phyloP scores from a whole-genome alignment of 2,797 vertebrate species.

The Pseudocheirus occidentalis region DNA sequence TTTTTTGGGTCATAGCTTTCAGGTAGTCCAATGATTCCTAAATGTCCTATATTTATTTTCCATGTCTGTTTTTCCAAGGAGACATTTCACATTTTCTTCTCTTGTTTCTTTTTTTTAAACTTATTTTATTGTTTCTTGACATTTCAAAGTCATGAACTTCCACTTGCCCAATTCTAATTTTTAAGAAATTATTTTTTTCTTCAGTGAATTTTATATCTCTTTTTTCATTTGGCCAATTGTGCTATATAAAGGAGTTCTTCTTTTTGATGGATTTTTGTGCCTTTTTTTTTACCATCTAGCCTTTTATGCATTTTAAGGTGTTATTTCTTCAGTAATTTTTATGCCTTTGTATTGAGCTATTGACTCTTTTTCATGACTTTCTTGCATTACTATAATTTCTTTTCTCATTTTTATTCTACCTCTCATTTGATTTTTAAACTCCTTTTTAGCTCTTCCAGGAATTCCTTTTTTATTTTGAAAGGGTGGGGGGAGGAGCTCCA shows the following conservation, averaged over 20 bases:
- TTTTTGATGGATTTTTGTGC: neutral
- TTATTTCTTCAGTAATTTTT: neutral
- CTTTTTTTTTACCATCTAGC: neutral
- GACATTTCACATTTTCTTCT: neutral
- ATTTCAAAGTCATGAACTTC: neutral
- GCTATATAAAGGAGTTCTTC: neutral
- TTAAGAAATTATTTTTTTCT: neutral
- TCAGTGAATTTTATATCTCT: neutral
- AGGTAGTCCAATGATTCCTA: neutral
- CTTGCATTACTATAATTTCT: neutral
- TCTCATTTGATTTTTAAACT: neutral
- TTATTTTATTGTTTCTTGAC: neutral
- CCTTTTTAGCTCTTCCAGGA: neutral
- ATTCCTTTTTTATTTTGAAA: neutral
- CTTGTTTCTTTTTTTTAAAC: neutral
- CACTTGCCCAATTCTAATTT: neutral
- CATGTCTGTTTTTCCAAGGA: neutral
- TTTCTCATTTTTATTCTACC: neutral
- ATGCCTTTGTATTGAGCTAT: neutral
- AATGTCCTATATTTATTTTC: neutral
- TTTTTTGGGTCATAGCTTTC: neutral
- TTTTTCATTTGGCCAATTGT: neutral
- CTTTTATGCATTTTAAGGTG: neutral
- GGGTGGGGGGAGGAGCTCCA: too few species aligned
- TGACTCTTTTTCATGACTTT: neutral